Evolutionary conservation across 1,140 invertebrate species (phyloP), one percentile per base, ranked within the genome.

Genomic region (Lucilia cuprina): DNA sequence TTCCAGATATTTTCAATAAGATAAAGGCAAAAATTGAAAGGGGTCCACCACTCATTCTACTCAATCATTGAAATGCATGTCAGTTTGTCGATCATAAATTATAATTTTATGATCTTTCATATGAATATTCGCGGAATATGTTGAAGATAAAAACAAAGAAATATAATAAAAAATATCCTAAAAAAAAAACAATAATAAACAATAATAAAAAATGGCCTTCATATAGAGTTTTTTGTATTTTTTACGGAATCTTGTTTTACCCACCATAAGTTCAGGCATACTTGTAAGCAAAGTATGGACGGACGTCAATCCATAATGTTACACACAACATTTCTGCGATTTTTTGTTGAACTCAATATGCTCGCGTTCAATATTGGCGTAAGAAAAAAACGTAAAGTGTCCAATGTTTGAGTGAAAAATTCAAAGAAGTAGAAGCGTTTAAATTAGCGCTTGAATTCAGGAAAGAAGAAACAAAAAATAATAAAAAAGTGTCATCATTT

Each of bases 71-170:
- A 49, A 80, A 80, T 49, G 41, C 41, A 80, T 80, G 77, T 80
- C 77, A 80, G 77, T 80, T 80, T 80, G 41, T 80, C 77, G 77
- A 80, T 80, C 77, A 80, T 80, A 80, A 80, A 80, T 80, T 21
- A 80, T 80, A 80, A 80, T 80, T 80, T 80, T 80, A 80, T 80
- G 77, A 80, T 21, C 25, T 19, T 21, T 10, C n/a, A 70, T 70
- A 70, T 70, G 65, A 70, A 70, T 70, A 70, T 70, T 70, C 65
- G 65, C 65, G 65, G 65, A 70, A 70, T 70, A 70, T 21, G 65
- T 70, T 25, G 5, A 70, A 70, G n/a, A n/a, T n/a, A n/a, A 70
- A 70, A 21, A 70, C 14, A 60, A 17, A 60, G n/a, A 70, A 70
- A 1, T 2, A 3, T 19, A 19, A n/a, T n/a, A 60, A 60, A 14